Evolutionary conservation across 2,888 invertebrate genomes (phyloP), one percentile per base, ranked within the genome.

Genomic region (Leptura quadrifasciata): DNA sequence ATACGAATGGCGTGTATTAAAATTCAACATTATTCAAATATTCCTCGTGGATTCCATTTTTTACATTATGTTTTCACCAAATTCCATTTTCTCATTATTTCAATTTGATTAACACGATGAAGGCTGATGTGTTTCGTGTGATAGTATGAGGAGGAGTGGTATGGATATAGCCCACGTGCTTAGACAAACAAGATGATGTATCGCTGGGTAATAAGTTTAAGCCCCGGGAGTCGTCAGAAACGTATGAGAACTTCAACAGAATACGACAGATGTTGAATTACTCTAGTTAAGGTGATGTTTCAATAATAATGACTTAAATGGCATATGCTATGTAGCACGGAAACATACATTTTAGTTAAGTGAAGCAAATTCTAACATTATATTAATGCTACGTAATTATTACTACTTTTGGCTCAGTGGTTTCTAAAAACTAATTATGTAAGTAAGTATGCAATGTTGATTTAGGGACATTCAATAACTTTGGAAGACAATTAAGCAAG

Each of bases 121-220:
- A 35, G 58, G 69, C 35, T 39, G 15, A 47, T 58, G 58, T 60
- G 69, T 39, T 39, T 58, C 39, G 57, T 39, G 69, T 39, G 69
- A 69, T 60, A 60, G 58, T 57, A 18, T 39, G 58, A 67, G 55
- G 12, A 35, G 39, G 58, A 68, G 68, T 20, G 58, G 39, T 39
- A 58, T 39, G 58, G 57, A 39, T 69, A 69, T 69, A 69, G 39
- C 69, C 69, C 69, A 71, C 71, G 71, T 71, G 71, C 69, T 71
- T 61, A 71, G 61, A 71, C 71, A 71, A 71, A 71, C 71, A 71
- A 71, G 71, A 71, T 71, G 71, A 71, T 71, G 71, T 71, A 71
- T 71, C 71, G 61, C 52, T 39, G 60, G 61, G 61, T 71, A 71
- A 71, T 71, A 71, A 61, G 71, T 71, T 71, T 71, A 60, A 71